These are phyloP conservation scores for Peromyscus maniculatus DNA, from an alignment of 2,113 vertebrate genomes.

Conservation along the genomic window DNA sequence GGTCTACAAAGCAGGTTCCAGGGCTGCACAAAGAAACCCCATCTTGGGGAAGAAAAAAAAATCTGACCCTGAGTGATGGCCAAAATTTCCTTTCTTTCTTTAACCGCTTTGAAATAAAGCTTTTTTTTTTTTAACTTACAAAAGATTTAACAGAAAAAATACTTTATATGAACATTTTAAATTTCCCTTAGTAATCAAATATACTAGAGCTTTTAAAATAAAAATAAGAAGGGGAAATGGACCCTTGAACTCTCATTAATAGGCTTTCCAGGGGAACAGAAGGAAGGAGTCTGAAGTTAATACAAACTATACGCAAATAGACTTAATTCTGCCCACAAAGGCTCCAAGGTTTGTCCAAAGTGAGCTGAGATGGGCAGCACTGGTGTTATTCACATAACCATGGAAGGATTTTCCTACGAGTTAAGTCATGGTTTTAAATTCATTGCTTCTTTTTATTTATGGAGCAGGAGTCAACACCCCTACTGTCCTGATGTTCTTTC, in stretches of 20 bases:
- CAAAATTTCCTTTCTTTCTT: constrained; percentile 7
- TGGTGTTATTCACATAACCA: background rate
- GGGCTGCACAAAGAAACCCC: background rate
- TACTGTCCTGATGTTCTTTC: background rate
- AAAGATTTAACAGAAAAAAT: background rate
- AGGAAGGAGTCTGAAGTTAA: background rate
- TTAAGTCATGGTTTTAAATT: constrained; percentile 55
- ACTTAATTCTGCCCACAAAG: background rate
- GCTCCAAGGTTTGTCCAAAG: background rate
- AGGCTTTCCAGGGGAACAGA: background rate
- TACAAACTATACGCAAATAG: background rate
- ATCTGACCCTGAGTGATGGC: background rate
- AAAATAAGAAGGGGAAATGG: background rate
- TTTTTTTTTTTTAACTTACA: constrained; percentile 25
- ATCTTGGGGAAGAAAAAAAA: too few species aligned
- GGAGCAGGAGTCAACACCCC: background rate
- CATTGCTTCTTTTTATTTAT: constrained; percentile 57
- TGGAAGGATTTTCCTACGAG: constrained; percentile 26
- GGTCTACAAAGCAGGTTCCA: background rate
- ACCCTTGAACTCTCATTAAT: background rate
- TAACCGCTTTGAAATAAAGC: background rate
- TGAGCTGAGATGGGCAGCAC: background rate
- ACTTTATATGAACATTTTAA: background rate
- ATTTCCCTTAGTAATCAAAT: constrained; percentile 4
- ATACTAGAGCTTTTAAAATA: background rate